Evolutionary conservation across 1,140 invertebrate species (phyloP), one percentile per base, ranked within the genome.

Genomic region (Probaryconus sp.): DNA sequence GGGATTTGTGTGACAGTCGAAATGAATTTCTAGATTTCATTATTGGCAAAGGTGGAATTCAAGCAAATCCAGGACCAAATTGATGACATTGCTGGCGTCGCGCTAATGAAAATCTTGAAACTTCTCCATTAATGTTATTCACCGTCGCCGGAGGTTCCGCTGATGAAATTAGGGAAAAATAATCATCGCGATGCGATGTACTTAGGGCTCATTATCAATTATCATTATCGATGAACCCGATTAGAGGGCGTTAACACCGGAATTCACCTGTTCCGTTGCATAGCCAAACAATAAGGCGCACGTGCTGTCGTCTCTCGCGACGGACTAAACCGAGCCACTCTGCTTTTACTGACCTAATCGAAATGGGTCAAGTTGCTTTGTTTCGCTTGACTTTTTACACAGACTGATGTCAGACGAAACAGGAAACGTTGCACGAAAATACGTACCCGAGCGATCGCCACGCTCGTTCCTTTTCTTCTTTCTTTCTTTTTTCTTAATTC

Each of bases 191-290:
- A n/a, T n/a, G n/a, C n/a, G n/a, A n/a, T n/a, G n/a, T n/a, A n/a
- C n/a, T n/a, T n/a, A n/a, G n/a, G 13, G 20, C 38, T 16, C 38
- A 17, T 17, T 42, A 42, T 20, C 38, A 18, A 20, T 21, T 6
- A 5, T 13, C 17, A 17, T 58, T 64, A 67, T 60, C 61, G 21
- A 17, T 2, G 35, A 64, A 40, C 58, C 45, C 30, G 56, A 71
- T 71, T 71, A 55, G 45, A 71, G 67, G 67, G 56, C 56, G 56
- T 67, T 67, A 56, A 67, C 63, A 56, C 63, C 50, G 50, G 28
- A 30, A 30, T 45, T 24, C 38, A 42, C 38, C 38, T 42, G 38
- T n/a, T n/a, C 38, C 17, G 38, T 16, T 17, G 38, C 38, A 42
- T 20, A 3, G 17, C 18, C 24, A 37, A 13, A 35, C 20, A 10